Conservation (phyloP, 2,797 vertebrate genomes). For the Aythya fuligula region DNA sequence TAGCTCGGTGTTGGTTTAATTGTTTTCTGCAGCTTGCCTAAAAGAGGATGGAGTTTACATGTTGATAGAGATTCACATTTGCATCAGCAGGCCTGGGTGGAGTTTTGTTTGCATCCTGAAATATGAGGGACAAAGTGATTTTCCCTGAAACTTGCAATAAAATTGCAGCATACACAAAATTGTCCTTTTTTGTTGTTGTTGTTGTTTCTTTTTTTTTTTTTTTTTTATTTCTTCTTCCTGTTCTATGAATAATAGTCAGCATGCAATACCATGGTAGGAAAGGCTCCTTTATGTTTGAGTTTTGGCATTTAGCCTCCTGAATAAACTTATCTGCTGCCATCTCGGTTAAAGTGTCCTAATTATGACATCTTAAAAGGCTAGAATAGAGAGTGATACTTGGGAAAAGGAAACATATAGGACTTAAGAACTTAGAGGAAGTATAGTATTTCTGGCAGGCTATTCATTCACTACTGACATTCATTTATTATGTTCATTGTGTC, state of each 20-base stretch:
- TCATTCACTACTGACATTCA: neutral
- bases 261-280: no score
- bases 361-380: neutral
- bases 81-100: neutral
- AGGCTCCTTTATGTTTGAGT: neutral
- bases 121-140: neutral
- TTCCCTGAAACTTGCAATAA: neutral
- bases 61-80: neutral
- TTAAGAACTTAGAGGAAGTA: neutral
- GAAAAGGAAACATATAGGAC: neutral
- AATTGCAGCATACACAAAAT: neutral
- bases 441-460: conserved; percentile 3
- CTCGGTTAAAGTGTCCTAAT: neutral
- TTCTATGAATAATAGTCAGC: neutral
- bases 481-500: conserved; percentile 14
- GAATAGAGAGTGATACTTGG: neutral
- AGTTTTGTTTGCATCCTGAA: neutral
- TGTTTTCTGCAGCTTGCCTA: neutral
- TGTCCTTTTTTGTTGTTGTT: neutral
- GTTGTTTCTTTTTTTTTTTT: neutral
- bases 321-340: neutral
- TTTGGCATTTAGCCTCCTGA: neutral
- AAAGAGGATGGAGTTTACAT: neutral
- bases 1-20: neutral
- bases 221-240: neutral